phyloP scores from a whole-genome alignment of 2,797 vertebrate species.

The Pseudochirops cupreus region DNA sequence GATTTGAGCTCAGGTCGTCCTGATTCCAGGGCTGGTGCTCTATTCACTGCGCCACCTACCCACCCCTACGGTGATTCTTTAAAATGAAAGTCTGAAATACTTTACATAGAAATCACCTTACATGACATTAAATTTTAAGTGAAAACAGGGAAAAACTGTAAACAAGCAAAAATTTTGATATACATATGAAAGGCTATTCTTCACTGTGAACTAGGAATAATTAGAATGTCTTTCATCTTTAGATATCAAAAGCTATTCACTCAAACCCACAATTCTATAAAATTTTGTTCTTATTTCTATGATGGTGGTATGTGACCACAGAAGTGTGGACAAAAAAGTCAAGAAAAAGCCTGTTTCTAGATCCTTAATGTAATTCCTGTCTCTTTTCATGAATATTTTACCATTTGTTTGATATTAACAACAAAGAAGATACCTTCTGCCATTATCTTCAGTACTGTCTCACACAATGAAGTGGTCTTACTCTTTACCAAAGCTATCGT shows the following conservation, averaged over 20 bases:
- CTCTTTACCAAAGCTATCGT: not conserved
- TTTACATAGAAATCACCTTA: not conserved
- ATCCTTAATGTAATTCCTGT: constrained; percentile 12
- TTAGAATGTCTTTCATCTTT: constrained; percentile 29
- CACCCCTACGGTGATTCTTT: too few relatives aligned
- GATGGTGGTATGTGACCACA: not conserved
- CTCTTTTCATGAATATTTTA: constrained; percentile 52
- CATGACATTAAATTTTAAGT: not conserved
- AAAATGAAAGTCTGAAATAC: not conserved
- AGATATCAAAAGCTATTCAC: not conserved
- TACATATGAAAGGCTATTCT: not conserved
- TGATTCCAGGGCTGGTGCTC: too few relatives aligned
- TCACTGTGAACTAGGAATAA: not conserved
- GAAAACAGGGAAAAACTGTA: not conserved
- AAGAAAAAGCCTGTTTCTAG: not conserved
- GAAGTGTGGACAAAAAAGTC: not conserved
- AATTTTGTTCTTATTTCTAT: not conserved
- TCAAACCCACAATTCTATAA: not conserved
- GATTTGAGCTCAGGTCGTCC: too few relatives aligned
- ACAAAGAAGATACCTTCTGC: not conserved
- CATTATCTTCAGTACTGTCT: not conserved
- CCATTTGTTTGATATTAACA: not conserved
- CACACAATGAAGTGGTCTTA: not conserved
- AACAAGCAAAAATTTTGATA: not conserved
- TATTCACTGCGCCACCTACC: too few relatives aligned